A percentile compares a stretch with the other conserved stretches of the same genome.
Conservation (phyloP, 2,113 vertebrate species). For the Acrocephalus arundinaceus region DNA sequence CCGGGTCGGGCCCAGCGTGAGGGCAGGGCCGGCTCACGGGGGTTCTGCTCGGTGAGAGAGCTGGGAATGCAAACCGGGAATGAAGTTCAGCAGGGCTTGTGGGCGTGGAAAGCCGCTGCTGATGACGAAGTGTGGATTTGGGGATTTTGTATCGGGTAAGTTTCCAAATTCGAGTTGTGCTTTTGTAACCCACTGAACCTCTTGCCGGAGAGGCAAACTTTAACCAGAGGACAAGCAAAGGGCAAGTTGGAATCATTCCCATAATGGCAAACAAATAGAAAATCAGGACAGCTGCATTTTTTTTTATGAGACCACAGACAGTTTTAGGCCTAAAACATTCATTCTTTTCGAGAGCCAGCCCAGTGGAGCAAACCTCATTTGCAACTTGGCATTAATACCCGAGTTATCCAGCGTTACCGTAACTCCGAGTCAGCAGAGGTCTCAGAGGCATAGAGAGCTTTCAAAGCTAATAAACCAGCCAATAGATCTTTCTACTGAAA, state of each 20-base stretch:
- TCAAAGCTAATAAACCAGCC: not conserved
- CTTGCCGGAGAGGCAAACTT: not conserved
- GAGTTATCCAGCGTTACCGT: not conserved
- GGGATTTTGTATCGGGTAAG: not conserved
- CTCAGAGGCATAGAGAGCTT: not conserved
- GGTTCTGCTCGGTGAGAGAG: fast-evolving
- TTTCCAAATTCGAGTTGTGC: not conserved
- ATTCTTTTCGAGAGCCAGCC: not conserved
- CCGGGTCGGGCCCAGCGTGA: fast-evolving
- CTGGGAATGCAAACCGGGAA: fast-evolving
- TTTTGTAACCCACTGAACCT: not conserved
- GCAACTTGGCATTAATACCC: not conserved
- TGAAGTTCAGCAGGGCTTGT: not conserved
- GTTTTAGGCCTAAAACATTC: not conserved
- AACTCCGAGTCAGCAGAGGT: constrained; percentile 1
- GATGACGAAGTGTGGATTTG: fast-evolving
- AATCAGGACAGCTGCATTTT: not conserved
- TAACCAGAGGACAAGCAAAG: not conserved
- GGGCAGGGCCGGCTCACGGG: not conserved
- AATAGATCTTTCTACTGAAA: not conserved
- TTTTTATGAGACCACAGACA: not conserved
- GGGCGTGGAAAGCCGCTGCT: not conserved
- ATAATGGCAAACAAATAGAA: not conserved
- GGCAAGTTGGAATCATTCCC: not conserved
- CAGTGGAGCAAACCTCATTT: not conserved